Conservation (phyloP, 2,888 invertebrate species). For the Ceramica pisi region DNA sequence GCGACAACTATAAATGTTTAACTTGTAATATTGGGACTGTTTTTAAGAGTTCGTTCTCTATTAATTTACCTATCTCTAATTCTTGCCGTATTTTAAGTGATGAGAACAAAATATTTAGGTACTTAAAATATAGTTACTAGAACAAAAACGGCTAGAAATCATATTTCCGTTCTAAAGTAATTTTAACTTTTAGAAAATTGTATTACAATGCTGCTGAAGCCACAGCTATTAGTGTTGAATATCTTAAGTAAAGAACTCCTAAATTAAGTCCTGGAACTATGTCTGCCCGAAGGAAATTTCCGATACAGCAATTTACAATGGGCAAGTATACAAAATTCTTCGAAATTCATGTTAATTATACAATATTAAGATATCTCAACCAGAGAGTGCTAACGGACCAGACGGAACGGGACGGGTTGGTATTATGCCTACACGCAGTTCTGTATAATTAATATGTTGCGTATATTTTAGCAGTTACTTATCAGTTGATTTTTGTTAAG, state of each 20-base stretch:
- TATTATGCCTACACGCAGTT: not conserved
- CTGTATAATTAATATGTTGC: no score
- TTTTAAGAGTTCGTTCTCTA: no score
- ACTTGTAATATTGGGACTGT: no score
- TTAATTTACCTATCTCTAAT: no score
- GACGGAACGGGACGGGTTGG: no score
- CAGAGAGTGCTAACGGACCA: not conserved
- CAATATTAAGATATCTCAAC: not conserved
- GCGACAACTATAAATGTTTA: no score
- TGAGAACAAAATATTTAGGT: not conserved
- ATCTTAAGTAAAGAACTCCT: slow-evolving; percentile 36
- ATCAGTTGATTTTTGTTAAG: no score
- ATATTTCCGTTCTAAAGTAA: slow-evolving; percentile 1
- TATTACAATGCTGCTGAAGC: slow-evolving; percentile 34
- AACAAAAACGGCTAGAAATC: slow-evolving; percentile 16
- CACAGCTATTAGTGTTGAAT: slow-evolving; percentile 47
- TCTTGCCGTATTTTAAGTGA: not conserved
- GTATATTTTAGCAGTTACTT: no score
- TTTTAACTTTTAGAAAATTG: slow-evolving; percentile 35
- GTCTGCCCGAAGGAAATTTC: slow-evolving; percentile 20
- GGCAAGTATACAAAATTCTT: slow-evolving; percentile 24
- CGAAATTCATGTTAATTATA: not conserved
- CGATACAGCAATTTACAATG: slow-evolving; percentile 31
- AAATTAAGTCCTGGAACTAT: slow-evolving; percentile 51
- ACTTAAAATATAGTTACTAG: slow-evolving; percentile 2